phyloP scores from a whole-genome alignment of 2,113 vertebrate species.

The Opisthocomus hoazin region DNA sequence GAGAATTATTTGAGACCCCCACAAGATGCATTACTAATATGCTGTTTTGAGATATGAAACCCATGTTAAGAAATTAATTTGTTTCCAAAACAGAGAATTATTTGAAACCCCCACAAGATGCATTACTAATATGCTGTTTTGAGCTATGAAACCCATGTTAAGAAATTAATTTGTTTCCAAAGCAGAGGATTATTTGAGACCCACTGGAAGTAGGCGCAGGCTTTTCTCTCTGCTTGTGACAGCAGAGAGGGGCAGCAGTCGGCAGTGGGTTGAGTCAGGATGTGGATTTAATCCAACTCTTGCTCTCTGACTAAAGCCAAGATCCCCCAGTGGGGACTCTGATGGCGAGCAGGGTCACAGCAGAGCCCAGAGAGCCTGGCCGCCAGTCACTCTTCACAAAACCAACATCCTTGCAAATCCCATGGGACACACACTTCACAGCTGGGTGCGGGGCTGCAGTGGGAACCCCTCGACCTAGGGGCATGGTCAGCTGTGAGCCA shows the following conservation, averaged over 20 bases:
- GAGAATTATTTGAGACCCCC: too few relatives aligned
- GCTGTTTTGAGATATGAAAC: too few relatives aligned
- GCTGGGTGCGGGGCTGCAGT: neutral
- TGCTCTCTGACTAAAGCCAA: neutral
- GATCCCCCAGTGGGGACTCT: neutral
- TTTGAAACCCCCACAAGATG: too few relatives aligned
- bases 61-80: too few relatives aligned
- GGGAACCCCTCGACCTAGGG: neutral
- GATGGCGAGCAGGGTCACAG: rapidly evolving
- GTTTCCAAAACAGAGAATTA: too few relatives aligned
- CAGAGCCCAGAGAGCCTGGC: neutral
- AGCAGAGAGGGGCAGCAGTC: neutral
- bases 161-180: neutral
- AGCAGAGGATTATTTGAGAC: neutral
- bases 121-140: neutral
- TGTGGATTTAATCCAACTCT: slow-evolving; percentile 12
- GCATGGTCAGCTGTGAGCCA: rapidly evolving
- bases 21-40: too few relatives aligned
- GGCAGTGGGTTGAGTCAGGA: neutral
- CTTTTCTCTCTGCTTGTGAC: neutral
- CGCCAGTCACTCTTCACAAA: neutral
- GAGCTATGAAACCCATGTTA: neutral
- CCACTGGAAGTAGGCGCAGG: neutral
- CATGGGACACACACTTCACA: neutral
- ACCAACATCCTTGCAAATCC: neutral